Percentiles rank a stretch among this genome's conserved stretches.
Conservation (phyloP, 2,113 vertebrate genomes). For the Macaca nemestrina region DNA sequence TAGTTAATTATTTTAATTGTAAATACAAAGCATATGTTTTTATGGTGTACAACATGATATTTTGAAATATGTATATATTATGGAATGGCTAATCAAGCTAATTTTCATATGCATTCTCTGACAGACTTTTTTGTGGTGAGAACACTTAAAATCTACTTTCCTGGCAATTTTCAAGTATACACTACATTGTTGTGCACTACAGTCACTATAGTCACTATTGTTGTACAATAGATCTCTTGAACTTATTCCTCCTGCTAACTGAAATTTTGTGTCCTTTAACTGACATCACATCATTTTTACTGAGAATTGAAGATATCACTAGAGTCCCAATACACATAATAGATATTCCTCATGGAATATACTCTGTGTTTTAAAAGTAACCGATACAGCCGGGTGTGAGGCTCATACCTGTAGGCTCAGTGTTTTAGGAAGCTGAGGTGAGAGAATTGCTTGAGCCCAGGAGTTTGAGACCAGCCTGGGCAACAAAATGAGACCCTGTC, state of each 20-base stretch:
- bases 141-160: background rate
- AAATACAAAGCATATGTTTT: background rate
- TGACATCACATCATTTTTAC: background rate
- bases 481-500: too few species aligned
- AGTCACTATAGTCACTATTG: background rate
- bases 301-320: background rate
- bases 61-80: background rate
- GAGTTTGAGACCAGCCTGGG: too few species aligned
- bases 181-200: background rate
- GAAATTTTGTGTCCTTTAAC: background rate
- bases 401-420: too few species aligned
- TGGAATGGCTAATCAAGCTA: background rate
- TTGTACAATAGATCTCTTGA: background rate
- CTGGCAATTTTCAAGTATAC: background rate
- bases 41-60: background rate
- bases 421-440: too few species aligned
- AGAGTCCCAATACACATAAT: background rate
- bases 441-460: too few species aligned
- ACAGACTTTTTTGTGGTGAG: background rate
- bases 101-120: background rate
- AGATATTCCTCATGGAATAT: background rate
- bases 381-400: background rate
- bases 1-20: background rate
- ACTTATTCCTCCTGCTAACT: background rate
- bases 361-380: background rate